Percentiles rank a stretch among this genome's conserved stretches.
Conservation (phyloP, 2,797 vertebrate species). For the Tenualosa ilisha region DNA sequence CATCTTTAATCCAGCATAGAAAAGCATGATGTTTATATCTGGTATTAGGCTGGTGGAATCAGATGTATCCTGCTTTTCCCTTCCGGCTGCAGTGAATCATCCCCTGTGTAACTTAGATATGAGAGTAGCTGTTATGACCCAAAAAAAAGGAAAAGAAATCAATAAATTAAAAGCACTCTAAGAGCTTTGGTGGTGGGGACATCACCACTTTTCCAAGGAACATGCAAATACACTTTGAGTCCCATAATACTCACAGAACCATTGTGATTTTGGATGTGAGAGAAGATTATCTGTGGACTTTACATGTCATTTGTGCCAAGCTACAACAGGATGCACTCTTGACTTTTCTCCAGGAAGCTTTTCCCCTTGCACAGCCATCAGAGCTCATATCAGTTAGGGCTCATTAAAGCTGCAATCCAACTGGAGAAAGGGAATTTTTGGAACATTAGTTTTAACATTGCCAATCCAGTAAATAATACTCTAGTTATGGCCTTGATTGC, state of each 20-base stretch:
- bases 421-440: slow-evolving; percentile 81
- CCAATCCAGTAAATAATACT: slow-evolving; percentile 86
- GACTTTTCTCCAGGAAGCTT: slow-evolving; percentile 68
- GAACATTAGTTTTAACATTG: slow-evolving; percentile 88
- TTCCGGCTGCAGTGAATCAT: slow-evolving; percentile 46
- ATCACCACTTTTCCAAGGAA: slow-evolving; percentile 59
- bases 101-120: slow-evolving; percentile 46
- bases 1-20: neutral
- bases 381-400: slow-evolving; percentile 81
- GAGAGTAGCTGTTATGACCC: slow-evolving; percentile 37
- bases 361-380: slow-evolving; percentile 75
- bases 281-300: slow-evolving; percentile 62
- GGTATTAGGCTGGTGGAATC: neutral
- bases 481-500: slow-evolving; percentile 74
- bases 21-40: neutral
- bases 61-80: slow-evolving; percentile 45
- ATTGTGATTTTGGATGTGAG: slow-evolving; percentile 41
- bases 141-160: slow-evolving; percentile 56
- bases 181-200: slow-evolving; percentile 60
- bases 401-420: slow-evolving; percentile 82
- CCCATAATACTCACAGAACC: slow-evolving; percentile 41
- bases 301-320: slow-evolving; percentile 60
- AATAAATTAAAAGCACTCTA: slow-evolving; percentile 66
- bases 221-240: slow-evolving; percentile 69
- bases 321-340: slow-evolving; percentile 66